Evolutionary conservation across 1,140 invertebrate genomes (phyloP), one percentile per base, ranked within the genome.

Genomic region (Zaprionus taronus): DNA sequence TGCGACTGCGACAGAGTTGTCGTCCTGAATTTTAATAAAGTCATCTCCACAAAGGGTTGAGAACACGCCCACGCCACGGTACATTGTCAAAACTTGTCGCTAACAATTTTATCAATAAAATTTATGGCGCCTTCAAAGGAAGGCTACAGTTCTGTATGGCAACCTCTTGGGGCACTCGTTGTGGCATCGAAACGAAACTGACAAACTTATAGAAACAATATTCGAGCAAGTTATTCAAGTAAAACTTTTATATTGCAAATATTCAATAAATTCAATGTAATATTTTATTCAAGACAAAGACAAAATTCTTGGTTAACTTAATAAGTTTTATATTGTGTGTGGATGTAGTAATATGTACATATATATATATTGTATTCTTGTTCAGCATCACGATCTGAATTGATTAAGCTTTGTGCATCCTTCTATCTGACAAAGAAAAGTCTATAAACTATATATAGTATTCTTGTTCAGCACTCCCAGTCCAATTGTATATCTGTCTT

Each of bases 21-120:
- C 71, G 81, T 81, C 65, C 69, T 87, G 84, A 87, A 87, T 87
- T 87, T 87, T 87, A 87, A 87, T 87, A 87, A 89, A 84, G 71
- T 79, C 79, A 66, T 68, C 56, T 72, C 49, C 73, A 36, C 26
- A 47, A 72, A 76, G 61, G 73, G 36, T 65, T 76, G 62, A 12
- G 53, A 34, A 17, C 53, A 64, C 73, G 17, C 73, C 73, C 56
- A 31, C 41, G 49, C 24, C 22, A 34, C 9, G 31, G 15, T 65
- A 58, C 26, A 53, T 65, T 76, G 68, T 72, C 73, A 76, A 76
- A 76, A 75, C 51, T 75, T 75, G 60, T 70, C 60, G 66, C 72
- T 75, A 64, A 75, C 72, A 75, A 75, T 75, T 70, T 75, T 70
- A 75, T 75, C 72, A 75, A 75, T 70, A 75, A 75, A 70, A 75